Evolutionary conservation across 1,140 invertebrate genomes (phyloP).

Genomic region (Drosophila subobscura): DNA sequence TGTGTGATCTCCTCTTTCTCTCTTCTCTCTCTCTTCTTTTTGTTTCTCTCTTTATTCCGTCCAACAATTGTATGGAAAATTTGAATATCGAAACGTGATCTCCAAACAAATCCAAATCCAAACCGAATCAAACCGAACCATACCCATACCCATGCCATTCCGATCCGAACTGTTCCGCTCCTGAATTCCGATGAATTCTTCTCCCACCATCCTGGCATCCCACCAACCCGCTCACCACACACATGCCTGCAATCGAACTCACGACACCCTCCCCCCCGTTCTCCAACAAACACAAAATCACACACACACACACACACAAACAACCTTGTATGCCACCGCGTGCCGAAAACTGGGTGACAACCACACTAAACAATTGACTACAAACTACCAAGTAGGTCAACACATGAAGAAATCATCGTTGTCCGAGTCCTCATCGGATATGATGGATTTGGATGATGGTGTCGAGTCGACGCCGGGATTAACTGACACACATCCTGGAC

Average conservation of each 20-base stretch:
- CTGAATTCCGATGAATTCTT: slow-evolving; percentile 1
- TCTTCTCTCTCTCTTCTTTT: slow-evolving; percentile 81
- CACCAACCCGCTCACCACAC: slow-evolving; percentile 21
- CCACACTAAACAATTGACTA: slow-evolving; percentile 79
- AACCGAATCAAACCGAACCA: slow-evolving; percentile 17
- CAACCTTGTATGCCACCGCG: slow-evolving; percentile 39
- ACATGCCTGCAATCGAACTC: not conserved
- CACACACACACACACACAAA: slow-evolving; percentile 25
- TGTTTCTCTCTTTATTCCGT: slow-evolving; percentile 82
- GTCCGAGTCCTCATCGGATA: slow-evolving; percentile 96
- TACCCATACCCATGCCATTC: slow-evolving; percentile 1
- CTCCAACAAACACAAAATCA: slow-evolving; percentile 11
- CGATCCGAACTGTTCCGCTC: slow-evolving; percentile 34
- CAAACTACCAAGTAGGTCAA: slow-evolving; percentile 87
- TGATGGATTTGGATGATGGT: slow-evolving; percentile 97
- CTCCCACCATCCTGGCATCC: slow-evolving; percentile 24
- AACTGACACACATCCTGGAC: slow-evolving; percentile 81
- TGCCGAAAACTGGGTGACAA: slow-evolving; percentile 45
- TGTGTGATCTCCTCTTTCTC: slow-evolving; percentile 81
- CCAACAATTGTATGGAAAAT: slow-evolving; percentile 59
- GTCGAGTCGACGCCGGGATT: slow-evolving; percentile 89
- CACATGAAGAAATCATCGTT: slow-evolving; percentile 95
- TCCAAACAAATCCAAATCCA: slow-evolving; percentile 33
- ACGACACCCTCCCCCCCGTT: no score
- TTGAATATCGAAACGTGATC: slow-evolving; percentile 45